Conservation (phyloP, 2,888 invertebrate genomes). For the Bimastos eiseni region DNA sequence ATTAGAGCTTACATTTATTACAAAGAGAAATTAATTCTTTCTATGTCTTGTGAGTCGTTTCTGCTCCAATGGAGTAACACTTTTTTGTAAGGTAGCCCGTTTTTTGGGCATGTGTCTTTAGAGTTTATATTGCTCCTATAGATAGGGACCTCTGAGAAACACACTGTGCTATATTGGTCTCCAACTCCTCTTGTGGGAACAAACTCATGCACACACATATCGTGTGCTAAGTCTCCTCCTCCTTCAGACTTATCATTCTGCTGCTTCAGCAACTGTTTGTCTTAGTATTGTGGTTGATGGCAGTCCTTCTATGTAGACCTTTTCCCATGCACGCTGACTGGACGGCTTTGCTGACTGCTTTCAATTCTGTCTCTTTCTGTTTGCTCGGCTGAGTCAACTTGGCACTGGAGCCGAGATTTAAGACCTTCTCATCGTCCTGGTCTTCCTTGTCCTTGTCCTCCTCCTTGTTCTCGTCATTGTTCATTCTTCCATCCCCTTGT, state of each 20-base stretch:
- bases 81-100: background rate
- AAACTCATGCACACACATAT: background rate
- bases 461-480: too few relatives aligned
- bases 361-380: background rate
- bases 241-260: background rate
- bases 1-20: background rate
- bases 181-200: background rate
- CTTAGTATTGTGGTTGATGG: background rate
- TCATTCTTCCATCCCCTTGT: too few relatives aligned
- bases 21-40: background rate
- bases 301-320: background rate
- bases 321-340: background rate
- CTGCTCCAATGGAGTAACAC: background rate
- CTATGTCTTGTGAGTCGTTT: background rate
- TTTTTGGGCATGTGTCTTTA: background rate
- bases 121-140: background rate
- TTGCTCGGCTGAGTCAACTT: slow-evolving; percentile 13
- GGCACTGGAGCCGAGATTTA: slow-evolving; percentile 24
- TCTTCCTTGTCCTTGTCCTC: background rate
- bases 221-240: background rate
- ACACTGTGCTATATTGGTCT: background rate
- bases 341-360: background rate
- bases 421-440: slow-evolving; percentile 17
- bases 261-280: slow-evolving; percentile 2
- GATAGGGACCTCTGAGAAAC: background rate